Evolutionary conservation across 2,797 vertebrate genomes (phyloP).

Genomic region (Pyrocephalus nanus): DNA sequence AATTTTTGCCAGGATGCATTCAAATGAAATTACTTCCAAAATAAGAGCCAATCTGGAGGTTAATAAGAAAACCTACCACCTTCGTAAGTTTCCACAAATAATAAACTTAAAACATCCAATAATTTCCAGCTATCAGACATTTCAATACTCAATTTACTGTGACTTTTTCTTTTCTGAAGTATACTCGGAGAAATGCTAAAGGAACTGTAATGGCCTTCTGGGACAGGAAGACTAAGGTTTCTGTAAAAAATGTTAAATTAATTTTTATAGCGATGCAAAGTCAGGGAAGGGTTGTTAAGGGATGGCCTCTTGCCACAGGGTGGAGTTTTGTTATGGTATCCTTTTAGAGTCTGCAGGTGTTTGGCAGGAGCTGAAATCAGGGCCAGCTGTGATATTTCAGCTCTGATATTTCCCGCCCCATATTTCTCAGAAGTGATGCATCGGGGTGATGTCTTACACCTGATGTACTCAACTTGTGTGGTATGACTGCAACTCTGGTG

Average conservation of each 20-base stretch:
- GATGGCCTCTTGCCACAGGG: constrained; percentile 79
- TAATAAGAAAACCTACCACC: constrained; percentile 61
- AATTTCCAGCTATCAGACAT: constrained; percentile 66
- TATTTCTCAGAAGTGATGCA: constrained; percentile 82
- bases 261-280: constrained; percentile 80
- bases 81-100: constrained; percentile 66
- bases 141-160: constrained; percentile 46
- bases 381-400: constrained; percentile 83
- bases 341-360: constrained; percentile 85
- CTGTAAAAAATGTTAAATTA: constrained; percentile 79
- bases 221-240: constrained; percentile 78
- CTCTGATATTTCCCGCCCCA: constrained; percentile 76
- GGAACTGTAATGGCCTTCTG: constrained; percentile 72
- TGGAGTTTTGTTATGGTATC: constrained; percentile 84
- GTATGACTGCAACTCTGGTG: constrained; percentile 56
- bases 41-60: constrained; percentile 54
- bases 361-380: constrained; percentile 78
- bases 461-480: constrained; percentile 82
- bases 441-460: constrained; percentile 78
- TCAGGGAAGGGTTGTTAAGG: constrained; percentile 76
- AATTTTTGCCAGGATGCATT: constrained; percentile 57
- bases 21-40: constrained; percentile 50
- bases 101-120: constrained; percentile 66
- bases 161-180: constrained; percentile 51
- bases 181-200: constrained; percentile 68